Conservation (phyloP, 1,140 invertebrate genomes). For the Onthophagus taurus region DNA sequence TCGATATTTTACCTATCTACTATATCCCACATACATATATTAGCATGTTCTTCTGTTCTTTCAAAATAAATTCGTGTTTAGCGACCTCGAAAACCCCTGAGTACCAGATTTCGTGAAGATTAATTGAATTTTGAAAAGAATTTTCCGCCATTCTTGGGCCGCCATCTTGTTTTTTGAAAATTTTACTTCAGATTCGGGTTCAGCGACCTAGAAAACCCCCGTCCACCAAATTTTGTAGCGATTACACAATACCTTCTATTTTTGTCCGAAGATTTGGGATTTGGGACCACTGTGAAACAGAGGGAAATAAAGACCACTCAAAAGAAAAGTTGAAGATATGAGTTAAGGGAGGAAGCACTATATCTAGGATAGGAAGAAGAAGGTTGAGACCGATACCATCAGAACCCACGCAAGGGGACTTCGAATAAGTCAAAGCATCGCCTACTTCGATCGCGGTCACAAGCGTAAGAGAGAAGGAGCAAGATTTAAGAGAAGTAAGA, state of each 20-base stretch:
- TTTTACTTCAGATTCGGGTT: conserved; percentile 5
- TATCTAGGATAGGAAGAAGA: too few species aligned
- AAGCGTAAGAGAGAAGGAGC: too few species aligned
- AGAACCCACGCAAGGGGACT: too few species aligned
- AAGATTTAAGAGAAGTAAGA: too few species aligned
- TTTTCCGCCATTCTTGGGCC: conserved; percentile 1
- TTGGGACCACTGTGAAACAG: neutral
- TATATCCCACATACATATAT: too few species aligned
- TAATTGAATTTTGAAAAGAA: neutral
- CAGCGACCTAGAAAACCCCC: neutral
- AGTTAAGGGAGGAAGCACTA: too few species aligned
- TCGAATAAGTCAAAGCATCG: too few species aligned
- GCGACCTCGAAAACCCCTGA: neutral
- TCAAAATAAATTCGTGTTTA: conserved; percentile 1
- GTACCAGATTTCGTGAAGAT: neutral
- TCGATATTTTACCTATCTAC: neutral
- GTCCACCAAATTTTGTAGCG: neutral
- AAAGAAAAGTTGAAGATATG: too few species aligned
- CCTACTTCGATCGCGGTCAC: too few species aligned
- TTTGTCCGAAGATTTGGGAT: neutral
- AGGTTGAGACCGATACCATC: too few species aligned
- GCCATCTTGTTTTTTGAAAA: conserved; percentile 1
- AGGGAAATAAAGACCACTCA: too few species aligned
- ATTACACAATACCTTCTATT: neutral
- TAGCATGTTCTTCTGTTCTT: too few species aligned